Evolutionary conservation across 2,888 invertebrate species (phyloP).

Genomic region (Agrotis exclamationis): DNA sequence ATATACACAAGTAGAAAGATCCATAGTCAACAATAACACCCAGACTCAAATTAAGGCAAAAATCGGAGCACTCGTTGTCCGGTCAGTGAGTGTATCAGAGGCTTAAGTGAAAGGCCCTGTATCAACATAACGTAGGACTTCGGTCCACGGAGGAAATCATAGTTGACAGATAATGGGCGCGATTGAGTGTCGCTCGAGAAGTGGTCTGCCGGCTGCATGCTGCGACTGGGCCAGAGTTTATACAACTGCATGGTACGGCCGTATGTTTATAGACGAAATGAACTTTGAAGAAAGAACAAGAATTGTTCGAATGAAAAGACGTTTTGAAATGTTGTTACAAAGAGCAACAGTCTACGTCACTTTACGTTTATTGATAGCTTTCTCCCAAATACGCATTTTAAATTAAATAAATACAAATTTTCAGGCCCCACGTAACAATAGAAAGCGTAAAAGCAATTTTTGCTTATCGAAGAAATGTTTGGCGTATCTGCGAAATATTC

Average conservation of each 20-base stretch:
- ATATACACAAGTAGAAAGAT: conserved; percentile 27
- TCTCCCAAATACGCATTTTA: background rate
- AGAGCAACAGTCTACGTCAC: too few relatives aligned
- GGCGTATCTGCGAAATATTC: conserved; percentile 48
- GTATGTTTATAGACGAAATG: background rate
- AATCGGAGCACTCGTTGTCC: conserved; percentile 46
- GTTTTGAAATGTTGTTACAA: too few relatives aligned
- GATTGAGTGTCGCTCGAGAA: conserved; percentile 65
- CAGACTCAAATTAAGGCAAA: conserved; percentile 49
- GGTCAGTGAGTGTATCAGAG: conserved; percentile 53
- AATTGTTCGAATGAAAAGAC: background rate
- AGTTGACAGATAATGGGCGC: conserved; percentile 73
- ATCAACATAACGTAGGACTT: conserved; percentile 52
- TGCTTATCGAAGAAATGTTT: conserved; percentile 26
- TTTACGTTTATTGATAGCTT: background rate
- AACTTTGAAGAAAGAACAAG: background rate
- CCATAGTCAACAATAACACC: conserved; percentile 18
- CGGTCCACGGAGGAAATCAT: conserved; percentile 69
- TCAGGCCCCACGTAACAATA: conserved; percentile 19
- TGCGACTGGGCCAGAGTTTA: conserved; percentile 25
- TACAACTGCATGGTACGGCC: conserved; percentile 18
- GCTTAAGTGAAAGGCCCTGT: conserved; percentile 66
- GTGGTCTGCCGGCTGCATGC: conserved; percentile 48
- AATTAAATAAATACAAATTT: conserved; percentile 13
- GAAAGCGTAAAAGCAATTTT: conserved; percentile 50